A percentile compares a stretch with the other conserved stretches of the same genome.
Evolutionary conservation across 2,797 vertebrate genomes (phyloP).

Genomic region (Poecilia picta): DNA sequence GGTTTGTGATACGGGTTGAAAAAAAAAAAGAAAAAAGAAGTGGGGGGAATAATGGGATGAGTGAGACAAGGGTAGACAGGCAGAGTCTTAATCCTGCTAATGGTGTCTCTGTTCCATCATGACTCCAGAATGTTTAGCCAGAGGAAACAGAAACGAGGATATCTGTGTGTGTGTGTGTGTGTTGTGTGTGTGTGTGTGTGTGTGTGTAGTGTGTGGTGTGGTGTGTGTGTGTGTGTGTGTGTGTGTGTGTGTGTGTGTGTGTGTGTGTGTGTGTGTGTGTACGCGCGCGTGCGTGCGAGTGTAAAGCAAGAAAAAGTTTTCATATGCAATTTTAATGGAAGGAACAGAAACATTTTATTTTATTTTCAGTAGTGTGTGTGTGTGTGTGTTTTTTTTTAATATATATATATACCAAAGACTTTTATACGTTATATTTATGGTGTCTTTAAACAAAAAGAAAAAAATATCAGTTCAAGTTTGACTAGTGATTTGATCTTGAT

Average conservation of each 20-base stretch:
- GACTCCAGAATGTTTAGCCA: conserved; percentile 33
- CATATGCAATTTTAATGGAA: neutral
- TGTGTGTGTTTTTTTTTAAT: neutral
- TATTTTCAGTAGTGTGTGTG: neutral
- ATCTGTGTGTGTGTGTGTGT: conserved; percentile 6
- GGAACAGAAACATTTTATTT: neutral
- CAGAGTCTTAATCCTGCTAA: conserved; percentile 57
- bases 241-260: neutral
- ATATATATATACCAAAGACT: neutral
- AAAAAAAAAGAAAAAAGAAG: neutral
- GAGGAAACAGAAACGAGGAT: conserved; percentile 14
- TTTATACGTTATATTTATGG: neutral
- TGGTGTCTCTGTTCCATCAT: conserved; percentile 46
- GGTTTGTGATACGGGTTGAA: conserved; percentile 5
- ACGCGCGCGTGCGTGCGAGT: too few relatives aligned
- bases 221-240: neutral
- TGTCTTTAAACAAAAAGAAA: neutral
- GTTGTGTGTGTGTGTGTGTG: neutral
- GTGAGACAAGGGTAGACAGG: conserved; percentile 49
- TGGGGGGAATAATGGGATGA: neutral
- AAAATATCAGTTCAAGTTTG: neutral
- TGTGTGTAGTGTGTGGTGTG: neutral
- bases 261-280: neutral
- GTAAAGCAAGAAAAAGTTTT: neutral
- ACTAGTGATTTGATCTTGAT: neutral